These are phyloP conservation scores for Hydropsyche betteni DNA, from an alignment of 2,888 invertebrate species.

Conservation along the genomic window DNA sequence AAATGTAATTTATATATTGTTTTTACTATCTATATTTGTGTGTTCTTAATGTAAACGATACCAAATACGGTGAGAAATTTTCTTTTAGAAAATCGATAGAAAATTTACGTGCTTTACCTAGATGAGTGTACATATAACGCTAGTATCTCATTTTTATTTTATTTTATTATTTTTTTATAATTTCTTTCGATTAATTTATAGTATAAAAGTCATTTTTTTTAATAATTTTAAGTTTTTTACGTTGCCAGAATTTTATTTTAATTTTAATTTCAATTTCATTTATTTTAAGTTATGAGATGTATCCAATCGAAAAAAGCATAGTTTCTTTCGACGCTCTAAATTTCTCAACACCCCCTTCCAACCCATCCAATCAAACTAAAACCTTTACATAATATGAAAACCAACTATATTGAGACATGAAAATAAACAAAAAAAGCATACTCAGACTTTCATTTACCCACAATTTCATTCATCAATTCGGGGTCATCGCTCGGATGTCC, in stretches of 20 bases:
- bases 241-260: slow-evolving; percentile 49
- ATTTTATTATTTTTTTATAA: slow-evolving; percentile 23
- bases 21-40: background rate
- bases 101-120: background rate
- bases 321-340: slow-evolving; percentile 1
- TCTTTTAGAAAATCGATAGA: slow-evolving; percentile 22
- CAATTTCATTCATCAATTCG: no score
- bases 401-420: no score
- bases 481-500: no score
- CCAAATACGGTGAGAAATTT: slow-evolving; percentile 22
- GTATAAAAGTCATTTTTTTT: slow-evolving; percentile 43
- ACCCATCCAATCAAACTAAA: background rate
- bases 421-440: no score
- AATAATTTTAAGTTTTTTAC: slow-evolving; percentile 44
- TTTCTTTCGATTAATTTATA: slow-evolving; percentile 2
- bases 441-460: no score
- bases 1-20: slow-evolving; percentile 8
- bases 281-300: slow-evolving; percentile 17
- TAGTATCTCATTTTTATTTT: background rate
- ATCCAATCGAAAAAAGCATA: background rate
- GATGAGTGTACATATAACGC: slow-evolving; percentile 2
- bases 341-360: background rate
- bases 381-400: background rate
- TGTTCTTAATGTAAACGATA: slow-evolving; percentile 1
- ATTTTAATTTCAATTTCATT: slow-evolving; percentile 41